These are phyloP conservation scores for Danio kyathit DNA, from an alignment of 2,797 vertebrate species.

Conservation along the genomic window DNA sequence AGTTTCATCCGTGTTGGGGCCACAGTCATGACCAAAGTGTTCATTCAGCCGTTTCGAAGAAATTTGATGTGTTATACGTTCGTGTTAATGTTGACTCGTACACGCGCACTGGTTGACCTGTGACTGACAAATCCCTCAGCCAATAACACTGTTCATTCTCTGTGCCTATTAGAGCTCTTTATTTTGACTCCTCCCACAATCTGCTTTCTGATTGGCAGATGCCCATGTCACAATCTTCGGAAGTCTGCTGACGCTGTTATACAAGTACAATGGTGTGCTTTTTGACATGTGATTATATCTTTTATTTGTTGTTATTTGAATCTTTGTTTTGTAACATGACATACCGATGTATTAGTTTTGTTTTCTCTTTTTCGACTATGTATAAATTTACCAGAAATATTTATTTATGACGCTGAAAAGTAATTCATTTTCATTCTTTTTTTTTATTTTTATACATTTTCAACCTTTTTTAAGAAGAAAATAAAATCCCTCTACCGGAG, in stretches of 20 bases:
- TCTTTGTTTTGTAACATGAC: slow-evolving; percentile 68
- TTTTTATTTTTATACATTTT: slow-evolving; percentile 62
- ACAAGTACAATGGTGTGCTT: slow-evolving; percentile 60
- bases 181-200: slow-evolving; percentile 47
- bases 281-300: slow-evolving; percentile 40
- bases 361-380: slow-evolving; percentile 65
- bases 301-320: slow-evolving; percentile 39
- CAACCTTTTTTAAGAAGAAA: slow-evolving; percentile 65
- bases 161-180: slow-evolving; percentile 47
- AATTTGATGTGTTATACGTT: slow-evolving; percentile 30
- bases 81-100: slow-evolving; percentile 37
- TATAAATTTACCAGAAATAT: slow-evolving; percentile 76
- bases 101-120: slow-evolving; percentile 36
- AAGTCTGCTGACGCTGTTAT: slow-evolving; percentile 59
- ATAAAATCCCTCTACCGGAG: not conserved
- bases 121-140: slow-evolving; percentile 43
- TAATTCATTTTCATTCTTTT: slow-evolving; percentile 68
- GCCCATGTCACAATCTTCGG: not conserved
- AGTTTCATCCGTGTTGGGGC: slow-evolving; percentile 42
- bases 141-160: slow-evolving; percentile 52
- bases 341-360: slow-evolving; percentile 61
- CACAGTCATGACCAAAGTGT: slow-evolving; percentile 57
- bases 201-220: slow-evolving; percentile 38
- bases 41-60: slow-evolving; percentile 28
- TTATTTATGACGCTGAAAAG: slow-evolving; percentile 83